Evolutionary conservation across 2,113 vertebrate genomes (phyloP).

Genomic region (Burhinus bistriatus): DNA sequence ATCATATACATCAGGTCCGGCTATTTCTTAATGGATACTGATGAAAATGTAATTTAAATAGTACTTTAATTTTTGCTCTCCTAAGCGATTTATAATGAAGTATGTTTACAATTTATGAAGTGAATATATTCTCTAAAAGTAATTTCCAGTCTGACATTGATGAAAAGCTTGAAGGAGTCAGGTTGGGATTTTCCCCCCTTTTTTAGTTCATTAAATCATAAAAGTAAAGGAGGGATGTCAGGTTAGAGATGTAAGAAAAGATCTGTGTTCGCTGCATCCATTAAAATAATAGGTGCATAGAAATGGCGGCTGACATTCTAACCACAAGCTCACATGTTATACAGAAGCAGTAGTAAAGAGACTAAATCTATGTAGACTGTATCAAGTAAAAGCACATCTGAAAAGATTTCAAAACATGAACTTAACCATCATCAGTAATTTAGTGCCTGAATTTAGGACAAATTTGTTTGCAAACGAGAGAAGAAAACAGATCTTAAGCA

Average conservation of each 20-base stretch:
- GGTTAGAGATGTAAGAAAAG: neutral
- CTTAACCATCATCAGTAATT: neutral
- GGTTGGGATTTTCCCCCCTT: accelerated
- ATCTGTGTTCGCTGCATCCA: neutral
- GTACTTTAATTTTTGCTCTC: neutral
- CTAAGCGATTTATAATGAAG: neutral
- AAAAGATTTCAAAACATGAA: neutral
- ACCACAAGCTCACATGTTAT: neutral
- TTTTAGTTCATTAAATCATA: neutral
- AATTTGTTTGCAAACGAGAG: neutral
- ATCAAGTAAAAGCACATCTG: neutral
- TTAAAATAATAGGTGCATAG: neutral
- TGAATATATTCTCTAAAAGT: neutral
- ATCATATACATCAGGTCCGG: neutral
- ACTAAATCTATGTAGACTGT: neutral
- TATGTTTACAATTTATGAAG: neutral
- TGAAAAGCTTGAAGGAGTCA: neutral
- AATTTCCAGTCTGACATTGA: neutral
- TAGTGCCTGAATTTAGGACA: neutral
- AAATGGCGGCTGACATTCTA: neutral
- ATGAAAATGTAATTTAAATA: neutral
- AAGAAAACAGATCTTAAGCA: neutral
- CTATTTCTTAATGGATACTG: neutral
- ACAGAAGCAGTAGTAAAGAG: neutral
- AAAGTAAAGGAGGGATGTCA: neutral